Percentiles rank a stretch among this genome's conserved stretches.
phyloP scores from a whole-genome alignment of 1,140 invertebrate genomes.

The Stenopsyche tienmushanensis region DNA sequence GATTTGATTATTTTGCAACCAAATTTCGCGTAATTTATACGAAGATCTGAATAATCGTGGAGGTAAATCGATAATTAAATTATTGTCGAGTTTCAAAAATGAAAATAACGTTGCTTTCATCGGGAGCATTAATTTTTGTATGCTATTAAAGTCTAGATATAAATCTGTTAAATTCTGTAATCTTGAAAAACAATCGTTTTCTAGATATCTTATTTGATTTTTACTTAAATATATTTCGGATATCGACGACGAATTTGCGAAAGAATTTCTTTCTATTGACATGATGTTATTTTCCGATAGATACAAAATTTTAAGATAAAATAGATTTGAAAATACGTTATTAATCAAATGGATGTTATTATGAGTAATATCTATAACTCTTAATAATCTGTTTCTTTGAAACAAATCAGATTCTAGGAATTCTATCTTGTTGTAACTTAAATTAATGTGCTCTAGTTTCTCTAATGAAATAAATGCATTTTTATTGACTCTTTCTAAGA shows the following conservation, averaged over 20 bases:
- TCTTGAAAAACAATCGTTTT: not conserved
- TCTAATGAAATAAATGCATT: not conserved
- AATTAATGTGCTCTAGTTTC: slow-evolving; percentile 2
- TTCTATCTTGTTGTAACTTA: slow-evolving; percentile 7
- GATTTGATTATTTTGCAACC: slow-evolving; percentile 6
- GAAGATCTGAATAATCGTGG: not conserved
- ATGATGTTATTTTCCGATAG: slow-evolving; percentile 12
- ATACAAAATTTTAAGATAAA: not conserved
- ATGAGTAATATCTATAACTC: not conserved
- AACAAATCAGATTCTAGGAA: not conserved
- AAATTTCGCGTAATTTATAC: not conserved
- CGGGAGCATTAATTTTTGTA: not conserved
- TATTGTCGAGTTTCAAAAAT: not conserved
- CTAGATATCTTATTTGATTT: not conserved
- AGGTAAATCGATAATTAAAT: not conserved
- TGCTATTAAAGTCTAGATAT: slow-evolving; percentile 2
- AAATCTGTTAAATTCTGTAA: slow-evolving; percentile 8
- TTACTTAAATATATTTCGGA: not conserved
- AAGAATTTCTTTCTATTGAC: slow-evolving; percentile 1
- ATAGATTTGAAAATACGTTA: not conserved
- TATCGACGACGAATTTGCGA: not conserved
- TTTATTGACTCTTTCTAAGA: not conserved
- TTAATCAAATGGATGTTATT: slow-evolving; percentile 8
- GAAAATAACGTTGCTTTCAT: not conserved
- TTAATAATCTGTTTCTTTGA: not conserved